A percentile compares a stretch with the other conserved stretches of the same genome.
These are phyloP conservation scores for Vultur gryphus DNA, from an alignment of 2,797 vertebrate species.

Conservation along the genomic window DNA sequence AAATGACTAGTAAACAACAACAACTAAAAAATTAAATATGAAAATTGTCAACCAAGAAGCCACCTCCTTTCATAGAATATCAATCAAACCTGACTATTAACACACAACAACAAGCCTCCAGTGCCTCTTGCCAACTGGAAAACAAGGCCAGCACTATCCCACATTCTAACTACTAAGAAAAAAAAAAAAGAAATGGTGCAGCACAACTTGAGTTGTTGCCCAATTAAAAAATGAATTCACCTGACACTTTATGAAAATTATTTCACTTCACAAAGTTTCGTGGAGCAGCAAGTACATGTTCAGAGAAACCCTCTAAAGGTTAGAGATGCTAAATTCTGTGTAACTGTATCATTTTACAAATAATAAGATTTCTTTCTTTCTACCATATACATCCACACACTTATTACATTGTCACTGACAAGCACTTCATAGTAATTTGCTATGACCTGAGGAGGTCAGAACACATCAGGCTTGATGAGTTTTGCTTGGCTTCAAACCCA, in stretches of 20 bases:
- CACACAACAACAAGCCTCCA: background rate
- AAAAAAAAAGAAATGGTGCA: background rate
- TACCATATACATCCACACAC: background rate
- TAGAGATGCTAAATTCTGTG: background rate
- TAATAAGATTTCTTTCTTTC: background rate
- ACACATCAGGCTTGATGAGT: background rate
- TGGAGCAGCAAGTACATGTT: background rate
- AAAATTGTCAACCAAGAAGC: background rate
- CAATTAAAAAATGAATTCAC: background rate
- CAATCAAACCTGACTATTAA: background rate
- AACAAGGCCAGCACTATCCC: background rate
- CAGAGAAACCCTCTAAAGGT: background rate
- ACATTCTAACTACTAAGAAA: background rate
- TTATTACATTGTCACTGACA: background rate
- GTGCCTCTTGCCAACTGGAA: background rate
- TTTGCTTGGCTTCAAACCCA: background rate
- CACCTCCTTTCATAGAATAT: background rate
- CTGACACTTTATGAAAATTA: background rate
- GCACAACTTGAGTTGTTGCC: background rate
- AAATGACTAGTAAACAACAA: background rate
- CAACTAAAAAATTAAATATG: background rate
- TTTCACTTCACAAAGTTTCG: background rate
- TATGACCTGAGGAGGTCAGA: background rate
- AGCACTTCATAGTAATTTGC: background rate
- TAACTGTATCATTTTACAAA: background rate